A percentile compares a stretch with the other conserved stretches of the same genome.
Conservation (phyloP, 2,113 vertebrate species). For the Percopsis transmontana region DNA sequence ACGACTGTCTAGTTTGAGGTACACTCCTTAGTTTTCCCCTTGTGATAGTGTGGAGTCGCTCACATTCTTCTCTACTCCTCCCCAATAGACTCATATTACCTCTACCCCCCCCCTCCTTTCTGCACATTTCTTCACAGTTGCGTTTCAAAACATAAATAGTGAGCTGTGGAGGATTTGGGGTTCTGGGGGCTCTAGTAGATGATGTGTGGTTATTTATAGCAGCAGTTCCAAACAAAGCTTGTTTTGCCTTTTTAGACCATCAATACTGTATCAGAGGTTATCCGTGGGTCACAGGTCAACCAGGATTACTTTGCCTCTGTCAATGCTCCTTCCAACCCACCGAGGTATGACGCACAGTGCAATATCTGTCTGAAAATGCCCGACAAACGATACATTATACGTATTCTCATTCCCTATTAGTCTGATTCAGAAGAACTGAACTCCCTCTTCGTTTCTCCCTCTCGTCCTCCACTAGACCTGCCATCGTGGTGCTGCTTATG, state of each 20-base stretch:
- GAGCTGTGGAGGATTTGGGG: too few relatives aligned
- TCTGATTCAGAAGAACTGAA: neutral
- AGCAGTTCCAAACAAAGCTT: neutral
- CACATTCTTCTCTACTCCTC: neutral
- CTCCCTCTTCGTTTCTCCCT: neutral
- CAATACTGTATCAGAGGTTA: conserved; percentile 98
- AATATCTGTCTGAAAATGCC: neutral
- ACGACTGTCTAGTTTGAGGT: too few relatives aligned
- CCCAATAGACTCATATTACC: too few relatives aligned
- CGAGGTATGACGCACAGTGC: conserved; percentile 78
- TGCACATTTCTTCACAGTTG: too few relatives aligned
- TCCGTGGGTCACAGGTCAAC: conserved; percentile 93
- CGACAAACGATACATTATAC: neutral
- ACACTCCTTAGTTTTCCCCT: too few relatives aligned
- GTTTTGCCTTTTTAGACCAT: conserved; percentile 84
- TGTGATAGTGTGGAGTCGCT: too few relatives aligned
- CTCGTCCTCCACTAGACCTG: conserved; percentile 79
- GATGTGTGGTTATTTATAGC: too few relatives aligned
- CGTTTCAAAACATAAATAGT: too few relatives aligned
- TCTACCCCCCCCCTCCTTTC: neutral
- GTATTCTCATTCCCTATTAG: neutral
- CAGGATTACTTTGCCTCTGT: conserved; percentile 99
- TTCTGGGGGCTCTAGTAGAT: too few relatives aligned
- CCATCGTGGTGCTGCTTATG: conserved; percentile 97
- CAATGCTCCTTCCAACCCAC: conserved; percentile 96